These are phyloP conservation scores for Ladona fulva DNA, from an alignment of 1,140 invertebrate genomes.

Conservation along the genomic window DNA sequence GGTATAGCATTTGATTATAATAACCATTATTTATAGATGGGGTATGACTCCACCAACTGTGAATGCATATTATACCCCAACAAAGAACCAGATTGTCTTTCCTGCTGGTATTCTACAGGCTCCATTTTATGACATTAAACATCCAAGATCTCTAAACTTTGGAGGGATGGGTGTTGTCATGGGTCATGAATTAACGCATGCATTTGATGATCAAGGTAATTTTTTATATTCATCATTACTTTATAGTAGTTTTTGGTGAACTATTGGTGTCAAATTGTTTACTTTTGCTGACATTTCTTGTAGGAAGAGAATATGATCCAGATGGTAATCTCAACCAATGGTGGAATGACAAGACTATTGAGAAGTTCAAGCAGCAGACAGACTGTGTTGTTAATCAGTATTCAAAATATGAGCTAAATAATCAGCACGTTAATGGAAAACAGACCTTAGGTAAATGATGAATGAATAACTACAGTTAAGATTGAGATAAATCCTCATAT, in stretches of 20 bases:
- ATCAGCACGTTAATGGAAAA: constrained; percentile 62
- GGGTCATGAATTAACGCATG: constrained; percentile 91
- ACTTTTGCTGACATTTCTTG: constrained; percentile 15
- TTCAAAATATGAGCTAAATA: constrained; percentile 56
- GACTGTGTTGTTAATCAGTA: constrained; percentile 92
- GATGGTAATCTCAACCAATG: constrained; percentile 91
- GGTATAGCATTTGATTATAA: too few species aligned
- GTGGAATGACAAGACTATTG: constrained; percentile 94
- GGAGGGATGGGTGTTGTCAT: constrained; percentile 95
- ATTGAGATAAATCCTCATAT: too few species aligned
- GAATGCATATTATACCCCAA: constrained; percentile 97
- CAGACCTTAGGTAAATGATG: constrained; percentile 52
- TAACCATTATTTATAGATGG: constrained; percentile 42
- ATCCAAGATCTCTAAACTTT: constrained; percentile 85
- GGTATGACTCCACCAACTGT: constrained; percentile 93
- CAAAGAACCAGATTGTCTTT: constrained; percentile 95
- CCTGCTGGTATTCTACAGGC: constrained; percentile 91
- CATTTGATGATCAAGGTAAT: constrained; percentile 89
- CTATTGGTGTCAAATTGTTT: constrained; percentile 6
- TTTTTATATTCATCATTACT: neutral
- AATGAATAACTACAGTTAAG: too few species aligned
- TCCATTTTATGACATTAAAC: constrained; percentile 85
- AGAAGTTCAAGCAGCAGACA: constrained; percentile 76
- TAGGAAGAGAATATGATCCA: constrained; percentile 80
- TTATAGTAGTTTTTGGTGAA: neutral